Evolutionary conservation across 2,113 vertebrate genomes (phyloP), one percentile per base, ranked within the genome.

Genomic region (Apus apus): DNA sequence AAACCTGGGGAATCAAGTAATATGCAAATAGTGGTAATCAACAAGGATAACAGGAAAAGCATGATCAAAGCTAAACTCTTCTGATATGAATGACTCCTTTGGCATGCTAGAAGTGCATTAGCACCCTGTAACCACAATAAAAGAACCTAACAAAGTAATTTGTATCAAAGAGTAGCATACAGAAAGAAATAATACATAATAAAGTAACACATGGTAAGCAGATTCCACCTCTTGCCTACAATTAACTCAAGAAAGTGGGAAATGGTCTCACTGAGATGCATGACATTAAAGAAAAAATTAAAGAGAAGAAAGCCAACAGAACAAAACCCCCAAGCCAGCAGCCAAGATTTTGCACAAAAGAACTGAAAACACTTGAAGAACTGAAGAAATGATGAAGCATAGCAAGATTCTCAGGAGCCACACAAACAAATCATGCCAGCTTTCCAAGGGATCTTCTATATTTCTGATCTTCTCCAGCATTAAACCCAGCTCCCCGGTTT

Each of bases 1-100:
- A 94, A 94, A 93, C 61, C 80, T 72, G 62, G 71, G 26, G 74
- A 97, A 96, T 81, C 80, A 93, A 95, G 88, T 70, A 92, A 78
- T 94, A 96, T 95, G 93, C 93, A 90, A 91, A 91, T 90, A 87
- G 68, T 85, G 43, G 60, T 91, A 96, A 97, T 95, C 75, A 96
- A 90, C 68, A 92, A 60, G 71, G 90, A 87, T 92, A 95, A 95
- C 90, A 95, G 60, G n/a, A 93, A 94, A 95, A 91, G 27, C 46
- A 64, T 70, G 83, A 93, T 92, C 87, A 95, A 86, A 95, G 90
- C 81, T 80, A 94, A 91, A 81, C 87, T 76, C 48, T 89, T 85
- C 87, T 91, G 74, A 68, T 94, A 76, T 70, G 91, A 74, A 66
- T 96, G 38, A 60, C 90, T 91, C 88, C 58, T 85, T 60, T 91